Evolutionary conservation across 2,797 vertebrate genomes (phyloP), one percentile per base, ranked within the genome.

Genomic region (Acridotheres tristis): DNA sequence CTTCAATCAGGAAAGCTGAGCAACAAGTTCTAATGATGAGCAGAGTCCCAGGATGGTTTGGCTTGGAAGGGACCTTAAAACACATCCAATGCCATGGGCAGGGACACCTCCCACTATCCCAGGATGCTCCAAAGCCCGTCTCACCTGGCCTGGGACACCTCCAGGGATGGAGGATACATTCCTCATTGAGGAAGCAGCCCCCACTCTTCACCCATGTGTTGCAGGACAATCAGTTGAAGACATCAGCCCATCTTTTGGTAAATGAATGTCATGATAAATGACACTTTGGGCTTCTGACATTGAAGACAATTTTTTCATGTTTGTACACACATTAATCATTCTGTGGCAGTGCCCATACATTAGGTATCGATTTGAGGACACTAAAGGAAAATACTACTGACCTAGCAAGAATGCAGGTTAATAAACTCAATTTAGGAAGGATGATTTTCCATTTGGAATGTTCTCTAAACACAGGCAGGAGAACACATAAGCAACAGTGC

Each of bases 391-490:
- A 79, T 53, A 57, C 34, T 82, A 43, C 59, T 79, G 87, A 92
- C 61, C 59, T 26, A 76, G 68, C 55, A 90, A 61, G 53, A 79
- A 79, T 2, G 5, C 42, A 68, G 87, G 87, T 89, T 94, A 93
- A 94, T 89, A 79, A 95, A 92, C 71, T 65, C 51, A 16, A n/a
- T 79, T 90, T 71, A 55, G 53, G 75, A 89, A 82, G 68, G 55
- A 71, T 66, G 40, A 74, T 91, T 83, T 85, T 85, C 78, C 75
- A 89, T 72, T 55, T 82, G 87, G 45, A 91, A 85, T 45, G 11
- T 36, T 81, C 81, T 78, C 81, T 59, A 69, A 90, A 82, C 57
- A 43, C 13, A 17, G 32, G 53, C 1, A 81, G 40, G 18, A 80
- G 58, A 91, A 78, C 54, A 71, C 16, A 42, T 9, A 55, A 75